Evolutionary conservation across 2,113 vertebrate genomes (phyloP).

Genomic region (Spheniscus mendiculus): DNA sequence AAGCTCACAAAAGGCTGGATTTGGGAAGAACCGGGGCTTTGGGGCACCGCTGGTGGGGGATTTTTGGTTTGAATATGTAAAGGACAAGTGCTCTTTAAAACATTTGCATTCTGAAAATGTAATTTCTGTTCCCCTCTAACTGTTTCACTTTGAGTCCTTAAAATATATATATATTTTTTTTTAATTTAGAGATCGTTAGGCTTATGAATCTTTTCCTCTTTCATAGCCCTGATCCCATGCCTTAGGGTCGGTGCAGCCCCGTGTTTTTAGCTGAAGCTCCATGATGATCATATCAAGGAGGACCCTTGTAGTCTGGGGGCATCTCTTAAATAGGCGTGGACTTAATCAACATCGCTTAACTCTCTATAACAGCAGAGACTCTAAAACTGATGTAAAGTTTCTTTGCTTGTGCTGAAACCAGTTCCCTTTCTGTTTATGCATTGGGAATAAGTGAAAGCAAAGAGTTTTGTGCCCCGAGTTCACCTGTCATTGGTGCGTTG

Average conservation of each 20-base stretch:
- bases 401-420: not conserved
- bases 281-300: not conserved
- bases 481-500: too few relatives aligned
- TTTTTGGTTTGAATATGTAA: not conserved
- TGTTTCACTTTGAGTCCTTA: not conserved
- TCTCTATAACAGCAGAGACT: not conserved
- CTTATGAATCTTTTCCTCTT: not conserved
- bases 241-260: not conserved
- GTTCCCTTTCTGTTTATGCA: fast-evolving
- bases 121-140: not conserved
- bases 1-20: not conserved
- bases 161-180: not conserved
- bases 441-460: not conserved
- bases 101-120: not conserved
- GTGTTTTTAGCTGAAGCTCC: not conserved
- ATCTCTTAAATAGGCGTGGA: not conserved
- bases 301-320: not conserved
- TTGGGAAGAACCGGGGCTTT: not conserved
- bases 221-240: not conserved
- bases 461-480: not conserved
- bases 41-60: not conserved
- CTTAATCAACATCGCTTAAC: not conserved
- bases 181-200: not conserved
- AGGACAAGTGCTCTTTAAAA: not conserved
- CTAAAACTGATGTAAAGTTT: not conserved